These are phyloP conservation scores for Monopis laevigella DNA, from an alignment of 2,888 invertebrate species.

Conservation along the genomic window DNA sequence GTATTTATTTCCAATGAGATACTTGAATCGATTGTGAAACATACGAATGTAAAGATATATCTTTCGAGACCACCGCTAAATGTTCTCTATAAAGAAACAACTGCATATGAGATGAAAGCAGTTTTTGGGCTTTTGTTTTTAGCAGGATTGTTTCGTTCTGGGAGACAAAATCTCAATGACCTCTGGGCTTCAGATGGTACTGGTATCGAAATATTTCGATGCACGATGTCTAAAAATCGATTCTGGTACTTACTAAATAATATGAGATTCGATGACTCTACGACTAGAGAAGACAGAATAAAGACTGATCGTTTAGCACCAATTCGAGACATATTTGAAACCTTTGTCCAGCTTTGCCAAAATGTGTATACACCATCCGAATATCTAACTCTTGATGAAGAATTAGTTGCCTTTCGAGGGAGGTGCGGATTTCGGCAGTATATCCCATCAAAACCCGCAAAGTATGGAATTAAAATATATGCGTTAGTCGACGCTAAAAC, in stretches of 20 bases:
- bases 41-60: slow-evolving; percentile 13
- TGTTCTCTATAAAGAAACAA: slow-evolving; percentile 9
- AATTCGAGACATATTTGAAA: slow-evolving; percentile 2
- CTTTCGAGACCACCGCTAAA: background rate
- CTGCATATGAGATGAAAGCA: slow-evolving; percentile 10
- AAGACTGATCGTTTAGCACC: slow-evolving; percentile 4
- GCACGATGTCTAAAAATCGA: background rate
- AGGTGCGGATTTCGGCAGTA: slow-evolving; percentile 21
- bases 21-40: slow-evolving; percentile 13
- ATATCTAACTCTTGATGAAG: slow-evolving; percentile 12
- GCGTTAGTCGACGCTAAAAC: slow-evolving; percentile 18
- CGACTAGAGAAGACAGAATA: background rate
- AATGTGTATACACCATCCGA: slow-evolving; percentile 2
- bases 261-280: background rate
- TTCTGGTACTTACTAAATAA: background rate
- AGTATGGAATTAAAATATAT: slow-evolving; percentile 21
- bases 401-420: slow-evolving; percentile 5
- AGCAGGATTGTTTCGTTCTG: slow-evolving; percentile 11
- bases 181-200: slow-evolving; percentile 8
- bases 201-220: slow-evolving; percentile 11
- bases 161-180: slow-evolving; percentile 9
- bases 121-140: slow-evolving; percentile 10
- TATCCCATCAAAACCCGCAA: slow-evolving; percentile 26
- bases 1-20: slow-evolving; percentile 15
- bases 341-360: background rate